Base-by-base conservation (phyloP, 2,797 vertebrate species). In the Ispidina lecontei region DNA sequence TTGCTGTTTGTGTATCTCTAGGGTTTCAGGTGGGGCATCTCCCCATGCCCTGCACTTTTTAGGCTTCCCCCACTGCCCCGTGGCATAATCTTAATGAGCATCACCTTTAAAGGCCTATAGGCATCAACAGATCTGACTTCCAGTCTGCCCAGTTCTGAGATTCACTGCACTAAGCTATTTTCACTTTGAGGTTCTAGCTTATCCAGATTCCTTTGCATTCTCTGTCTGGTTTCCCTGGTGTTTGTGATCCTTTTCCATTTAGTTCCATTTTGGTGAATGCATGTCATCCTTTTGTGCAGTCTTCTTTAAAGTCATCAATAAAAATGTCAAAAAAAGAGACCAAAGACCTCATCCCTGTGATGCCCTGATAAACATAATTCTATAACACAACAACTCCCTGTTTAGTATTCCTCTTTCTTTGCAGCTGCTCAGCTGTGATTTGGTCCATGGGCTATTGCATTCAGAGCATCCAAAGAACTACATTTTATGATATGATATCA, bases 291-390 rank as follows among this genome's bases (percentile, higher is more conserved):
- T 93, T 94, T 92, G 70, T 93, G 90, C 72, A 89, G 10, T 82
- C 81, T 83, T 90, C 77, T 82, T 77, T 55, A 79, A 39, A 80
- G 54, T 82, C 64, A 84, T 93, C 93, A 93, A 83, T 94, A 91
- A 90, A 92, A 90, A 84, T 52, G 54, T 90, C 88, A 72, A 26
- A 46, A 72, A 79, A 46, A 72, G 79, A 89, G 63, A 91, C 74
- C 85, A 76, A 89, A 88, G 77, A 56, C 49, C 58, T 65, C 58
- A 85, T 95, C 39, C 91, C 74, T 78, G 35, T 49, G 55, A 87
- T 94, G 65, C 65, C 67, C 75, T 90, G 87, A 93, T 91, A 91
- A 93, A 84, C 69, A 77, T 87, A 80, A 94, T 93, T 93, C 69
- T 77, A 4, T 84, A 83, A 65, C 19, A 85, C 43, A 83, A 4